Percentiles rank a stretch among this genome's conserved stretches.
Conservation (phyloP, 2,888 invertebrate genomes). For the Eustalomyia histrio region DNA sequence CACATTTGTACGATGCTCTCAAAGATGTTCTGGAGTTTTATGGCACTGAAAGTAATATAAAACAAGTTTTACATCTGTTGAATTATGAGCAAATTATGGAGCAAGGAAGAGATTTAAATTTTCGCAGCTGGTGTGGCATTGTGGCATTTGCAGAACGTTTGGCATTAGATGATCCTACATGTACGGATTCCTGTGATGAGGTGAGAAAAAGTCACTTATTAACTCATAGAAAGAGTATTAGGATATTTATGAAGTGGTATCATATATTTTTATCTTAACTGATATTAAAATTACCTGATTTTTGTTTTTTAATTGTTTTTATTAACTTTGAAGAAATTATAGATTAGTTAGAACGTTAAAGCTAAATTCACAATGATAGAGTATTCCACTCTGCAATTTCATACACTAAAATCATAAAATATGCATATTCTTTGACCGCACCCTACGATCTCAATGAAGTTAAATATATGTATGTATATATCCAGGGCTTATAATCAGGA, state of each 20-base stretch:
- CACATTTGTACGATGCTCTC: conserved; percentile 76
- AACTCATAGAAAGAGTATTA: no score
- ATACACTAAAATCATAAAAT: no score
- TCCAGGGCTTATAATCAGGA: no score
- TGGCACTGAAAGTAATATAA: conserved; percentile 76
- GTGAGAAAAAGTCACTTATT: conserved; percentile 75
- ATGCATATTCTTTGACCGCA: no score
- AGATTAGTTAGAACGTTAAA: no score
- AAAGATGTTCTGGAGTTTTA: conserved; percentile 79
- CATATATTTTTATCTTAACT: background rate
- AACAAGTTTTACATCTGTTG: conserved; percentile 71
- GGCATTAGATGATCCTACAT: conserved; percentile 75
- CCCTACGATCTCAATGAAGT: no score
- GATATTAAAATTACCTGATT: no score
- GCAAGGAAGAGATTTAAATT: conserved; percentile 80
- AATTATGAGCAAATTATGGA: conserved; percentile 68
- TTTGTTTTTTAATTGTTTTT: no score
- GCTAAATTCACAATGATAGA: no score
- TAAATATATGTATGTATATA: no score
- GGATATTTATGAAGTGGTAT: background rate
- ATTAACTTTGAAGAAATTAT: no score
- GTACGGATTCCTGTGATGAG: conserved; percentile 86
- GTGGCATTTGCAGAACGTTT: conserved; percentile 87
- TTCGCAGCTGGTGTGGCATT: conserved; percentile 89
- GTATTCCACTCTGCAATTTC: no score